These are phyloP conservation scores for Chrysaora quinquecirrha DNA, from an alignment of 30 jellyfish, hydroid and myxozoan genomes.

Conservation along the genomic window DNA sequence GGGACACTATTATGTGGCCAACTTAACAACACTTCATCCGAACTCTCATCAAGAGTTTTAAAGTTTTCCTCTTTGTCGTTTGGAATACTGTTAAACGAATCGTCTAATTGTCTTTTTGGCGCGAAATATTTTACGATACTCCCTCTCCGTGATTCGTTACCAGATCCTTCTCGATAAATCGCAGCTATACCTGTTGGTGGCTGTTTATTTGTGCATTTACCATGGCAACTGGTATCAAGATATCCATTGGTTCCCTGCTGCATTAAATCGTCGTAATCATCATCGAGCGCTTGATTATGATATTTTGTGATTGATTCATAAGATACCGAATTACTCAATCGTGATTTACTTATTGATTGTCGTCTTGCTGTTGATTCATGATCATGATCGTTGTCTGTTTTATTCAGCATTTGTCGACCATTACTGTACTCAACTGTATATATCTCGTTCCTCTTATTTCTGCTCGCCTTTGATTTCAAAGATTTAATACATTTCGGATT, in stretches of 20 bases:
- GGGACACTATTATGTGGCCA: constrained; percentile 15
- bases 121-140: constrained; percentile 6
- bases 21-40: constrained; percentile 2
- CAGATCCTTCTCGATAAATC: constrained; percentile 15
- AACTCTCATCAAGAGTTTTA: neutral
- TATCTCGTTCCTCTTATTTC: neutral
- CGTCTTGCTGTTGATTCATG: no score
- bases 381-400: neutral
- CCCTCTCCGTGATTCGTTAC: neutral
- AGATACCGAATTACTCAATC: constrained; percentile 16
- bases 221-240: neutral
- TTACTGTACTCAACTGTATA: neutral
- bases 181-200: constrained; percentile 27
- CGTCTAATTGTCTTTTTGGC: neutral
- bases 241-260: constrained; percentile 7
- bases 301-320: constrained; percentile 48
- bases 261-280: neutral
- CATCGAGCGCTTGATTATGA: constrained; percentile 35
- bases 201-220: neutral
- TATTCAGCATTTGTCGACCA: neutral
- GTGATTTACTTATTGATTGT: neutral
- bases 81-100: neutral
- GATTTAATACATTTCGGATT: neutral
- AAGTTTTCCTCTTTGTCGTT: neutral
- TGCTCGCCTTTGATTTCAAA: neutral